Base-by-base conservation (phyloP, 2,797 vertebrate genomes). In the Sebastes nivosus region DNA sequence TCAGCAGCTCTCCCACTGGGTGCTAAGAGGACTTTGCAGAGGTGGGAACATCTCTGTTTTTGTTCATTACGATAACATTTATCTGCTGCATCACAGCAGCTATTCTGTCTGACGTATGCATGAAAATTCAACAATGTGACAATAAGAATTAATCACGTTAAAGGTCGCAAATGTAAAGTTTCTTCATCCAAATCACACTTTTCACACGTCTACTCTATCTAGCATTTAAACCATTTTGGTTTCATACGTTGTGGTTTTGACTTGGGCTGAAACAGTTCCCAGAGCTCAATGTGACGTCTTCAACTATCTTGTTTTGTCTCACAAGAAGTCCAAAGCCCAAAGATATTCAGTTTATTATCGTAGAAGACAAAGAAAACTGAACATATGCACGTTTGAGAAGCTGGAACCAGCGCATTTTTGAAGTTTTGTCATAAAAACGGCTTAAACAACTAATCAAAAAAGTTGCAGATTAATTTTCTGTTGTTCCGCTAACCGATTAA, bases 31-130 rank as follows among this genome's bases (percentile, higher is more conserved):
- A 67, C 77, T 82, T 86, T 84, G 81, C 85, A 91, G 92, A 94
- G 89, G 91, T 91, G 92, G 87, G 83, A 92, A 95, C 84, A 80
- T 91, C 92, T 95, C 85, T 89, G 84, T 60, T 68, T 68, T 63
- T 74, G 50, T 66, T 71, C 24, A 25, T 57, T 1, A 30, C 0
- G 1, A 34, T n/a, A n/a, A 5, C 5, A 2, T 42, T 64, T 42
- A 67, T 64, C 9, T 5, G 24, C 46, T 46, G 38, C 36, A 8
- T 74, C 42, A 8, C 30, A 46, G 12, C 22, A 36, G 54, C 25
- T 36, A 1, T 14, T 57, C 20, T 71, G 42, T 57, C 71, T 30
- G 30, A 18, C 16, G 22, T 46, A 8, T 10, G 8, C 24, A 36
- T 59, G 8, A 6, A 68, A 58, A 59, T 12, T 27, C 58, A 8